Conservation (phyloP, 1,140 invertebrate species). For the Drosophila takahashii region DNA sequence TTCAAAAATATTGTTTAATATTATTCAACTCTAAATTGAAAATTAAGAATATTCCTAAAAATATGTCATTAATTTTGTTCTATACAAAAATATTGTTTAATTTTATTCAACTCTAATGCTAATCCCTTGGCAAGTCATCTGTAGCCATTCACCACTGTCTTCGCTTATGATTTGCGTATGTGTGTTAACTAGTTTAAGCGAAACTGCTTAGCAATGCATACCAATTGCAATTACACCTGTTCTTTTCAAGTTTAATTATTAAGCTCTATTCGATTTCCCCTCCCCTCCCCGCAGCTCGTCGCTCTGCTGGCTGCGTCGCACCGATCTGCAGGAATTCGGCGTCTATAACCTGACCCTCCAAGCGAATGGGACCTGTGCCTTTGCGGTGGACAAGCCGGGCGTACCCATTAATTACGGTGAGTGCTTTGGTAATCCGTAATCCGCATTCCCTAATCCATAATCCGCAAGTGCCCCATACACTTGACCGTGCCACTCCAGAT, state of each 20-base stretch:
- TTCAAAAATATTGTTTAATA: too few relatives aligned
- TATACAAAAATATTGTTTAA: too few relatives aligned
- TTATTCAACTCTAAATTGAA: too few relatives aligned
- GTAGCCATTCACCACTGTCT: not conserved
- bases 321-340: slow-evolving; percentile 89
- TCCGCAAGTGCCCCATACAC: slow-evolving; percentile 8
- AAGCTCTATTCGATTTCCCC: slow-evolving; percentile 36
- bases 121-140: not conserved
- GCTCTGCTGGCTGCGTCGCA: slow-evolving; percentile 86
- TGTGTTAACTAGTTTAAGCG: slow-evolving; percentile 36
- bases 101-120: too few relatives aligned
- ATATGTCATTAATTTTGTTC: too few relatives aligned
- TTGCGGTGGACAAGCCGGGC: slow-evolving; percentile 87
- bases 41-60: too few relatives aligned
- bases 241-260: slow-evolving; percentile 6
- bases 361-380: slow-evolving; percentile 85
- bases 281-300: slow-evolving; percentile 57
- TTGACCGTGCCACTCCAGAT: slow-evolving; percentile 14
- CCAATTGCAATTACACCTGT: slow-evolving; percentile 14
- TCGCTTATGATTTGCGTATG: not conserved
- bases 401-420: slow-evolving; percentile 91
- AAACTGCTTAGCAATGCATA: slow-evolving; percentile 25
- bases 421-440: slow-evolving; percentile 60
- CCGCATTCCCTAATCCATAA: slow-evolving; percentile 12
- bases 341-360: slow-evolving; percentile 88